These are phyloP conservation scores for Spicauda simplicius DNA, from an alignment of 2,888 invertebrate species.

Conservation along the genomic window DNA sequence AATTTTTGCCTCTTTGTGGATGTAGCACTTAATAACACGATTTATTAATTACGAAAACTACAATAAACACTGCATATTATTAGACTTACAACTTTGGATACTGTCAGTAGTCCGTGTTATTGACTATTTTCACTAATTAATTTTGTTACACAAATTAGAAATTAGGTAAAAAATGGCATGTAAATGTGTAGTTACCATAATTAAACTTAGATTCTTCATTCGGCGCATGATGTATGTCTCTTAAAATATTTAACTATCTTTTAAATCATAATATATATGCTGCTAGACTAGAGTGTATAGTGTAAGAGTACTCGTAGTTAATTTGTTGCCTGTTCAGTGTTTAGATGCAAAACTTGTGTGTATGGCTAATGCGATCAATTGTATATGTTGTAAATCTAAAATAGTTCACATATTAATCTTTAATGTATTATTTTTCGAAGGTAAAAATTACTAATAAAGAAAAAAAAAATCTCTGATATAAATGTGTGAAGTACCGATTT, in stretches of 20 bases:
- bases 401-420: neutral
- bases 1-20: neutral
- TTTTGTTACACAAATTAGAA: neutral
- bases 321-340: neutral
- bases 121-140: neutral
- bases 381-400: neutral
- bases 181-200: neutral
- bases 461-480: neutral
- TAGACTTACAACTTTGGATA: neutral
- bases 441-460: neutral
- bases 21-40: neutral
- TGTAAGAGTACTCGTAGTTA: neutral
- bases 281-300: neutral
- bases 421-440: neutral
- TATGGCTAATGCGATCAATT: neutral
- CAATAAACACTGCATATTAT: neutral
- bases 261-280: neutral
- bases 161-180: neutral
- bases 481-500: neutral
- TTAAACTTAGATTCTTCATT: neutral
- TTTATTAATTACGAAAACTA: neutral
- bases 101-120: neutral
- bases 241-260: neutral
- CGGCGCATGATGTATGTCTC: neutral
- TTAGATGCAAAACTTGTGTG: neutral